phyloP scores from a whole-genome alignment of 1,140 invertebrate genomes.

The Caerostris darwini region DNA sequence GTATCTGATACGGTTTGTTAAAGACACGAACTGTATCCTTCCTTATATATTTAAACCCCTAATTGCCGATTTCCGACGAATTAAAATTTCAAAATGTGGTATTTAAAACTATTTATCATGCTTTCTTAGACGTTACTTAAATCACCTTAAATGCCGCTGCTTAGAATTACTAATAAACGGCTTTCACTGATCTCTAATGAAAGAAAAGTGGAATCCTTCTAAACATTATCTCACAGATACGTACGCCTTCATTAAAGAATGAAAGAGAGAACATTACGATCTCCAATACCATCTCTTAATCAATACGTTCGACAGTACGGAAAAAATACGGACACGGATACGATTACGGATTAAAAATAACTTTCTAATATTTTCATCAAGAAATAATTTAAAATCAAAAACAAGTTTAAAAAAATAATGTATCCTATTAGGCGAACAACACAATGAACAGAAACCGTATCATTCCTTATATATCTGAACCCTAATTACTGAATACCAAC shows the following conservation, averaged over 20 bases:
- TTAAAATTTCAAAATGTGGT: background rate
- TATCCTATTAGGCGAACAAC: too few species aligned
- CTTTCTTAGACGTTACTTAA: conserved; percentile 10
- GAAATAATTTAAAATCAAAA: too few species aligned
- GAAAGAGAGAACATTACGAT: background rate
- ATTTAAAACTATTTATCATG: background rate
- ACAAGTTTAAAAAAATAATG: too few species aligned
- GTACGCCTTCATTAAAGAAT: conserved; percentile 55
- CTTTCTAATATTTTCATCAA: too few species aligned
- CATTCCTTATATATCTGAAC: background rate
- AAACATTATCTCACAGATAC: background rate
- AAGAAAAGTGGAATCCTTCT: background rate
- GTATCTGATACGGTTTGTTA: too few species aligned
- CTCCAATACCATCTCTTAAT: too few species aligned
- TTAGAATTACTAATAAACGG: background rate
- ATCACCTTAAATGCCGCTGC: background rate
- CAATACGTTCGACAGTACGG: too few species aligned
- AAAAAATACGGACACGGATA: too few species aligned
- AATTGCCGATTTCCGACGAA: background rate
- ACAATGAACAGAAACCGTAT: background rate
- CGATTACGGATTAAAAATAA: too few species aligned
- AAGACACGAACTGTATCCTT: background rate
- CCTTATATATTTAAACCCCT: background rate
- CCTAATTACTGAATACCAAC: background rate
- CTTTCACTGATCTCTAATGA: background rate